Conservation (phyloP, 1,140 invertebrate genomes). For the Hylaeus volcanicus region DNA sequence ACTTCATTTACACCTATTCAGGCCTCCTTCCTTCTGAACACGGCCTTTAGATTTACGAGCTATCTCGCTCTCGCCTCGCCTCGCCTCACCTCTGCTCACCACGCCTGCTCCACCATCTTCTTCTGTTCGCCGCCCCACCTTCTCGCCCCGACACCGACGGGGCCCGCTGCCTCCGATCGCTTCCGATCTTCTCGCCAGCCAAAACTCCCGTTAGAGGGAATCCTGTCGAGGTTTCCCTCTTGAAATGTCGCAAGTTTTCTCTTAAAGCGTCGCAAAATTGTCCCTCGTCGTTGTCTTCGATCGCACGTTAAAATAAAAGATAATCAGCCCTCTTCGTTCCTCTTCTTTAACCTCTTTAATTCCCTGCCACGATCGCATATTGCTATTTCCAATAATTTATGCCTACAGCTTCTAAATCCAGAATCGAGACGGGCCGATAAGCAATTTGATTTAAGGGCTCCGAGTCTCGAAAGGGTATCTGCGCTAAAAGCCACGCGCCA, state of each 20-base stretch:
- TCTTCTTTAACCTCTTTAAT: too few relatives aligned
- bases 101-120: slow-evolving; percentile 24
- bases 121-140: neutral
- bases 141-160: slow-evolving; percentile 19
- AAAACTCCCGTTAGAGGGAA: neutral
- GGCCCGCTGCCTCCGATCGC: slow-evolving; percentile 7
- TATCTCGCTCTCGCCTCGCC: slow-evolving; percentile 63
- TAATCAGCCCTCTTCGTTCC: too few relatives aligned
- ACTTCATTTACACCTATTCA: slow-evolving; percentile 81
- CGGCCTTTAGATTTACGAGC: slow-evolving; percentile 75
- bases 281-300: too few relatives aligned
- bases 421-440: slow-evolving; percentile 15
- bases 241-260: too few relatives aligned
- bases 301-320: too few relatives aligned
- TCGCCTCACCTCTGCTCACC: slow-evolving; percentile 4
- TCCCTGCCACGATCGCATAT: too few relatives aligned
- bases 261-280: too few relatives aligned
- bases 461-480: slow-evolving; percentile 37
- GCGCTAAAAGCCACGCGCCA: slow-evolving; percentile 46
- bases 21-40: slow-evolving; percentile 57
- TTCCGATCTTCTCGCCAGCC: neutral
- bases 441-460: slow-evolving; percentile 29
- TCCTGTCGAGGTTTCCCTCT: too few relatives aligned
- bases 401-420: neutral
- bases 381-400: too few relatives aligned